A percentile compares a stretch with the other conserved stretches of the same genome.
phyloP scores from a whole-genome alignment of 2,113 vertebrate genomes.

The Camelus bactrianus region DNA sequence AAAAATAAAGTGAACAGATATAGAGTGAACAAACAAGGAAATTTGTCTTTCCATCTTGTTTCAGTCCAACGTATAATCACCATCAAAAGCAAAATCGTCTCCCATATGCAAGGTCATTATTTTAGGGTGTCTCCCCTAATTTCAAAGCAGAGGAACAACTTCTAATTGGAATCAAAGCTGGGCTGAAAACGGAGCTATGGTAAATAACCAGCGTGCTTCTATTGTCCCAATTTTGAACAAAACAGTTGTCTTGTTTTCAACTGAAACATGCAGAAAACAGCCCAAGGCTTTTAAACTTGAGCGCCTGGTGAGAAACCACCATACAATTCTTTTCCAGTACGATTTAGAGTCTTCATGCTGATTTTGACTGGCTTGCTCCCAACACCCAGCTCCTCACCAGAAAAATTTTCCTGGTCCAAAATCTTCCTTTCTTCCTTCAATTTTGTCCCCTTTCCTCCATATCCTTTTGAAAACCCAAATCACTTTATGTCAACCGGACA shows the following conservation, averaged over 20 bases:
- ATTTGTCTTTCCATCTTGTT: conserved; percentile 82
- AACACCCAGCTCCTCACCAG: conserved; percentile 7
- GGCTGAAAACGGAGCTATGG: conserved; percentile 68
- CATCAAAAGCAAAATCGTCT: conserved; percentile 77
- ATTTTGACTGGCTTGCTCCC: conserved; percentile 62
- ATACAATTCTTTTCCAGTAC: conserved; percentile 51
- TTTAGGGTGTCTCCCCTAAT: conserved; percentile 82
- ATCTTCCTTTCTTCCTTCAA: conserved; percentile 3
- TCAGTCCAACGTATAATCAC: conserved; percentile 71
- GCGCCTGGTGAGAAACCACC: conserved; percentile 48
- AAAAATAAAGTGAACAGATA: conserved; percentile 82
- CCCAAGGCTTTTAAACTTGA: conserved; percentile 56
- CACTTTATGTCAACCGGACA: background rate
- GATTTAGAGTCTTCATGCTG: conserved; percentile 36
- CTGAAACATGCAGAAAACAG: conserved; percentile 68
- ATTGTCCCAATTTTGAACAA: conserved; percentile 84
- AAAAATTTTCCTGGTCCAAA: conserved; percentile 49
- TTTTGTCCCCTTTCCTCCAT: conserved; percentile 14
- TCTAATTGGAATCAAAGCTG: conserved; percentile 80
- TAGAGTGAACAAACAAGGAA: conserved; percentile 75
- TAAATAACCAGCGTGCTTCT: conserved; percentile 75
- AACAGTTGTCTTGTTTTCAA: conserved; percentile 64
- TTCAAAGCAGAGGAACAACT: conserved; percentile 82
- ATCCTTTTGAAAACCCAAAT: conserved; percentile 64
- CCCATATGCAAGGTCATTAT: conserved; percentile 81